Conservation (phyloP, 2,888 invertebrate genomes). For the Sthenelais limicola region DNA sequence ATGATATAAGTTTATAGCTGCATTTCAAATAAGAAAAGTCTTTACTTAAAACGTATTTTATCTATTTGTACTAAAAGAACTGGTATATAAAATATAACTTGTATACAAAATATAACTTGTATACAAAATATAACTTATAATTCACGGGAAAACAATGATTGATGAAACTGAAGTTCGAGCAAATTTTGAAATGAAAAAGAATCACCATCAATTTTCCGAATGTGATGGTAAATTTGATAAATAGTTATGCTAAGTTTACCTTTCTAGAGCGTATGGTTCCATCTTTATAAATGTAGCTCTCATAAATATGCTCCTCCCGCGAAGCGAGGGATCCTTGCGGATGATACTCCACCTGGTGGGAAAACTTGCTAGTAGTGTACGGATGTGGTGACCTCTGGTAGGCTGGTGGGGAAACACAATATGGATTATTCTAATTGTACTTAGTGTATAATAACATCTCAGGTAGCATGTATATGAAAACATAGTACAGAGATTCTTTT, state of each 20-base stretch:
- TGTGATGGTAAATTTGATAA: background rate
- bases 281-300: conserved; percentile 40
- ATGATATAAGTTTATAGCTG: too few species aligned
- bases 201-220: background rate
- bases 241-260: conserved; percentile 9
- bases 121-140: background rate
- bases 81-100: too few species aligned
- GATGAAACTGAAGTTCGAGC: background rate
- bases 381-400: conserved; percentile 8
- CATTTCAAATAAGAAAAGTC: too few species aligned
- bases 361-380: conserved; percentile 16
- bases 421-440: too few species aligned
- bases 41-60: too few species aligned
- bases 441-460: too few species aligned
- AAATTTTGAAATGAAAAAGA: background rate
- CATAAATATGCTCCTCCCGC: conserved; percentile 38
- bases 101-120: too few species aligned
- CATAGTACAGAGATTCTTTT: too few species aligned
- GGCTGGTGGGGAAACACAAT: too few species aligned
- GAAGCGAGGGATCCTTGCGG: background rate
- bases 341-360: conserved; percentile 36
- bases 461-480: too few species aligned
- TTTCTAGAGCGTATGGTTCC: conserved; percentile 29
- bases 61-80: too few species aligned
- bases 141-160: background rate